Evolutionary conservation across 2,888 invertebrate genomes (phyloP), one percentile per base, ranked within the genome.

Genomic region (Pedicia rivosa): DNA sequence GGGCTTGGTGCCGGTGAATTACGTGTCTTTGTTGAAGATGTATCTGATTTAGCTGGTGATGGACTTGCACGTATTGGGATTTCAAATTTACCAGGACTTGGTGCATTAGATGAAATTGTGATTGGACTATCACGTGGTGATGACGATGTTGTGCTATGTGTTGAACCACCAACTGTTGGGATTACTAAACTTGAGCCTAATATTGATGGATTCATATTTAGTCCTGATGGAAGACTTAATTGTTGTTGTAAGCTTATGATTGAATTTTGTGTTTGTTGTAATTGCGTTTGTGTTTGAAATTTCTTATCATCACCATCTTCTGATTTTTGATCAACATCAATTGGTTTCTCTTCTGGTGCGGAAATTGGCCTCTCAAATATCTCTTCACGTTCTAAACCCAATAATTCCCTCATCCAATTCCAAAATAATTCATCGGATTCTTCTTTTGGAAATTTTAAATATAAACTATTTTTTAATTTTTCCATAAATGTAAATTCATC

Each of bases 391-490:
- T 74, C 74, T 47, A 78, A 78, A 26, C 78, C 79, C 35, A 84
- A 62, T 50, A 79, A 71, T 43, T 80, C 79, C 36, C 77, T 70
- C 39, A 86, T 75, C 51, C 76, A 78, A 50, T 78, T 75, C 86
- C 86, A 86, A 26, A 86, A 60, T 4, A 74, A 67, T 4, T 76
- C 76, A 51, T 80, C 82, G 45, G 74, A 76, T 51, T 78, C 74
- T 49, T 84, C 84, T 22, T 79, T 66, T 0, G 87, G 87, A 51
- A 87, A 78, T 57, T 87, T 87, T 0, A 81, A 77, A 20, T 75
- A 74, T 31, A 86, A 55, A 0, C 84, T 80, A 44, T 72, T 78
- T 61, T 87, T 86, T 36, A 91, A 57, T 59, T 90, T 88, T 49
- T 91, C 88, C 38, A 88, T 68, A 55, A 77, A 87, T 1, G 79